Evolutionary conservation across 1,140 invertebrate species (phyloP).

Genomic region (Zophobas atratus): DNA sequence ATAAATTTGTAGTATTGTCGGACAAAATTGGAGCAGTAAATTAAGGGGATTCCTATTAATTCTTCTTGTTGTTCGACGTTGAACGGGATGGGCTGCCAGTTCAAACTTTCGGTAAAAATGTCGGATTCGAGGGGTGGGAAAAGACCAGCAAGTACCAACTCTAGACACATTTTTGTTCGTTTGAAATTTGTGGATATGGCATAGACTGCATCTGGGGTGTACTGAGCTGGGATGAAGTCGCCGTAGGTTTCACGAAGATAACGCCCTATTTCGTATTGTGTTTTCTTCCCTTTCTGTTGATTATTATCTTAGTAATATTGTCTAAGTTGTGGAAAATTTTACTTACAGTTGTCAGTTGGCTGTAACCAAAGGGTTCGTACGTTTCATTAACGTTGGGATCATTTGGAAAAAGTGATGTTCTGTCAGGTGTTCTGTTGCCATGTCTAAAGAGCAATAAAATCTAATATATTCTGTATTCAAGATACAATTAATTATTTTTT

Average conservation of each 20-base stretch:
- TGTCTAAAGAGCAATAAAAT: slow-evolving; percentile 32
- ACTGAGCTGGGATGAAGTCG: slow-evolving; percentile 72
- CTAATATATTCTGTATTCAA: background rate
- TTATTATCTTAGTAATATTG: background rate
- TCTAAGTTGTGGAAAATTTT: background rate
- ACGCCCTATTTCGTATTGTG: slow-evolving; percentile 75
- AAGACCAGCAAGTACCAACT: slow-evolving; percentile 70
- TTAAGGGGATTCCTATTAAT: background rate
- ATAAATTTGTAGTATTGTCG: background rate
- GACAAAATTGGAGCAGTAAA: background rate
- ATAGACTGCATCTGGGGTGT: slow-evolving; percentile 68
- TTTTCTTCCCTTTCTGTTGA: slow-evolving; percentile 73
- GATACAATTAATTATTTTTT: background rate
- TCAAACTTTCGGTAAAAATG: slow-evolving; percentile 69
- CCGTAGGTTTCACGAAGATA: slow-evolving; percentile 75
- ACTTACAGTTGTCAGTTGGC: slow-evolving; percentile 16
- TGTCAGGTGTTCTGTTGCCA: slow-evolving; percentile 38
- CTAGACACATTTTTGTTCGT: slow-evolving; percentile 73
- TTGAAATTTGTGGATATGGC: slow-evolving; percentile 65
- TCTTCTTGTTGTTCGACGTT: background rate
- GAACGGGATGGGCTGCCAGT: slow-evolving; percentile 72
- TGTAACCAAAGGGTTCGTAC: slow-evolving; percentile 15
- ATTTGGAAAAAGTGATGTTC: slow-evolving; percentile 1
- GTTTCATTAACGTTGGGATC: slow-evolving; percentile 14
- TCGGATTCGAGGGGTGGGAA: slow-evolving; percentile 70